Evolutionary conservation across 2,113 vertebrate genomes (phyloP), one percentile per base, ranked within the genome.

Genomic region (Phyllostomus discolor): DNA sequence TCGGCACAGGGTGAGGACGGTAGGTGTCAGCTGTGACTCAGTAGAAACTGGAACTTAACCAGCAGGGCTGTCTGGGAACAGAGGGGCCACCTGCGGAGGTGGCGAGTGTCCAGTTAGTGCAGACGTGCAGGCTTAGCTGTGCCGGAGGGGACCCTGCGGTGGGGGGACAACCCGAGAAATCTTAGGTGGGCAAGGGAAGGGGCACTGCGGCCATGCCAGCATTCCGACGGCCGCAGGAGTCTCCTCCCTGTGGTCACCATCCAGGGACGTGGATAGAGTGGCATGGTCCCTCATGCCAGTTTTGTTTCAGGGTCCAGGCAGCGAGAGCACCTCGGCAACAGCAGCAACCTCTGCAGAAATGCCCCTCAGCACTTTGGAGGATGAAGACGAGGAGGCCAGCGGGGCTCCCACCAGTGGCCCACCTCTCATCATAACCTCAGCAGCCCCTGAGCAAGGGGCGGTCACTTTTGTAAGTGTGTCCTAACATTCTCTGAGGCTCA

Each of bases 331-430:
- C 9, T 33, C 82, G 52, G 31, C 64, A 7, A 35, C 54, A 38
- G 35, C 33, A 0, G 5, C 41, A n/a, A 57, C 76, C 28, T 28
- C 57, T n/a, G 16, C 50, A 2, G 72, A 86, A 48, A 35, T 17
- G 5, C 11, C n/a, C 0, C 82, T 89, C 4, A 0, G 69, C 52
- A 66, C 82, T 24, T 73, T 81, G 0, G 80, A 88, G 84, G 96
- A 94, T 7, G 97, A 97, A n/a, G 97, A 95, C 7, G 97, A 97
- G n/a, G 97, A 94, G 62, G 88, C 88, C 69, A 95, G 82, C 0
- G 31, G 86, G 2, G 41, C 48, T 73, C 69, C 89, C 75, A 96
- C 93, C 0, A 8, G 54, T 0, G 70, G 38, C 41, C 82, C 38
- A 19, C 43, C 20, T 19, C 33, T 14, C 2, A 26, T 84, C 48